Evolutionary conservation across 2,888 invertebrate species (phyloP).

Genomic region (Seira sanloemensis): DNA sequence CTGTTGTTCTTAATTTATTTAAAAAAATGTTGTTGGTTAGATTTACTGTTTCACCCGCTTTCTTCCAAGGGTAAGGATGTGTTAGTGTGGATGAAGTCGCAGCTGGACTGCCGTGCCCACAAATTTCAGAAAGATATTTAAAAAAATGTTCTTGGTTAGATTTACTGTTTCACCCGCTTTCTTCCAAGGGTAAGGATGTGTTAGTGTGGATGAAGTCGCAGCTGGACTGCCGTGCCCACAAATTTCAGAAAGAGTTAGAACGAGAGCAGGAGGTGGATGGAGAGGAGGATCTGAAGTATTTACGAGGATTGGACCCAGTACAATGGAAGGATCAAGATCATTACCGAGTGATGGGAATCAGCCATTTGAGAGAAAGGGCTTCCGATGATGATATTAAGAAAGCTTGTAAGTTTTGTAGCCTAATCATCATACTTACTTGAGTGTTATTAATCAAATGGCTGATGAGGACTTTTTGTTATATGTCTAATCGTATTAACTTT

Average conservation of each 20-base stretch:
- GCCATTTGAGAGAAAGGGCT: conserved; percentile 87
- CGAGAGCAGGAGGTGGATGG: conserved; percentile 72
- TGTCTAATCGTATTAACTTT: background rate
- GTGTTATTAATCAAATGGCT: background rate
- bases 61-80: conserved; percentile 52
- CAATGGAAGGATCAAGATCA: conserved; percentile 99
- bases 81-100: conserved; percentile 38
- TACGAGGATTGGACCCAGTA: conserved; percentile 93
- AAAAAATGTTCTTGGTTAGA: conserved; percentile 39
- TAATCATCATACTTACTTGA: conserved; percentile 18
- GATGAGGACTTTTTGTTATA: conserved; percentile 15
- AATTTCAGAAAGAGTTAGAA: conserved; percentile 32
- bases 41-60: conserved; percentile 68
- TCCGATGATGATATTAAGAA: conserved; percentile 95
- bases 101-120: conserved; percentile 29
- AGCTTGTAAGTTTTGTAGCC: conserved; percentile 83
- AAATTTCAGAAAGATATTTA: conserved; percentile 36
- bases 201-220: conserved; percentile 42
- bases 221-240: conserved; percentile 36
- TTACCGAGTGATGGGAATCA: conserved; percentile 95
- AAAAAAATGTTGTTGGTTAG: conserved; percentile 27
- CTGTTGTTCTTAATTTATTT: background rate
- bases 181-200: conserved; percentile 50
- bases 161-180: conserved; percentile 66
- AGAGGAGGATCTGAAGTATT: conserved; percentile 87